A percentile compares a stretch with the other conserved stretches of the same genome.
phyloP scores from a whole-genome alignment of 1,140 invertebrate species.

The Drosophila saltans region DNA sequence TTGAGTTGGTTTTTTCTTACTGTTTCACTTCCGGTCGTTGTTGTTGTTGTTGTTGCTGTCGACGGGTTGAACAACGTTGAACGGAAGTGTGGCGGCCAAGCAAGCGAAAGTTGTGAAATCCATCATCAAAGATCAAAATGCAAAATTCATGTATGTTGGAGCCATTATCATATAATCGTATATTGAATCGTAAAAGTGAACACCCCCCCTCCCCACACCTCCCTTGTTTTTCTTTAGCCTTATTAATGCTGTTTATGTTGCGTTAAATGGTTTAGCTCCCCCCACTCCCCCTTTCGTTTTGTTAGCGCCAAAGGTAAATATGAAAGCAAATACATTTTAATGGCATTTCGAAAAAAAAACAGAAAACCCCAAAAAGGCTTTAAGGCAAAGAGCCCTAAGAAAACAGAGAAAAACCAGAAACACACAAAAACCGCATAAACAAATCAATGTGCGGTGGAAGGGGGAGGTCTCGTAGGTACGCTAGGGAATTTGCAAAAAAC shows the following conservation, averaged over 20 bases:
- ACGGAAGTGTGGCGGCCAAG: constrained; percentile 48
- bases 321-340: constrained; percentile 79
- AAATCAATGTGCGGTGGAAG: constrained; percentile 61
- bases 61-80: constrained; percentile 58
- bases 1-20: constrained; percentile 46
- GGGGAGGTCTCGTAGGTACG: constrained; percentile 27
- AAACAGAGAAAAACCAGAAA: constrained; percentile 46
- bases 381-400: constrained; percentile 62
- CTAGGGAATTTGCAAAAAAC: constrained; percentile 47
- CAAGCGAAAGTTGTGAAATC: constrained; percentile 78
- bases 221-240: constrained; percentile 25
- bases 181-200: constrained; percentile 18
- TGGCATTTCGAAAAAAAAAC: constrained; percentile 59
- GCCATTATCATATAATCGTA: not conserved
- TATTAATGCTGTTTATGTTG: constrained; percentile 77
- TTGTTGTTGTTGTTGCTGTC: constrained; percentile 2
- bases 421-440: constrained; percentile 69
- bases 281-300: not conserved
- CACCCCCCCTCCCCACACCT: not conserved
- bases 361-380: constrained; percentile 36
- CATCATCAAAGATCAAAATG: constrained; percentile 58
- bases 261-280: constrained; percentile 69
- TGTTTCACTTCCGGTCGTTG: constrained; percentile 50
- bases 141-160: constrained; percentile 57
- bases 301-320: constrained; percentile 65